Base-by-base conservation (phyloP, 2,888 invertebrate species). In the Linnaemya vulpina region DNA sequence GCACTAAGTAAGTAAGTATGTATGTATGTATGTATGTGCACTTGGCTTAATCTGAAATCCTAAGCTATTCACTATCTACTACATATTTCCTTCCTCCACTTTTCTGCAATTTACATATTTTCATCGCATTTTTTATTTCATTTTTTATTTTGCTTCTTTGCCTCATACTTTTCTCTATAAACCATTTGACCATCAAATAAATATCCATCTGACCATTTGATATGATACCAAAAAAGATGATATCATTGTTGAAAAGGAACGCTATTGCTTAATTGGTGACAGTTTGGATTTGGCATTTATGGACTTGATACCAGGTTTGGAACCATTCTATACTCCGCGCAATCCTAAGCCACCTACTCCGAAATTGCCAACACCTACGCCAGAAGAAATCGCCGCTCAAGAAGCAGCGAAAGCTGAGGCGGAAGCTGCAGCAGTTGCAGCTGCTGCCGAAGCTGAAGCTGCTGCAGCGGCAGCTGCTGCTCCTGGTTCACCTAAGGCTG, bases 231-330 rank as follows among this genome's bases (percentile, higher is more conserved):
- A 84, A 73, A n/a, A 86, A 96, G 97, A 97, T 95, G 96, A 97
- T 92, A 94, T 96, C 93, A 96, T 97, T 94, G 94, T 93, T 92
- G 96, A 96, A 93, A 98, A 96, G 94, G 98, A 98, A 94, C 96
- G 95, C 93, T 98, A 95, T 95, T 98, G 97, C 94, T 95, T 96
- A 92, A 96, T 98, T 93, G 96, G 97, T 90, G 96, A 98, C 93
- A 98, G 97, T 94, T 95, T 98, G 94, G 98, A 98, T 94, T 95
- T 96, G 93, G 98, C 98, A 89, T 97, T 98, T 94, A 95, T 97
- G 92, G 98, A 97, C 93, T 94, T 95, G 90, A 94, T 95, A 91
- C 94, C 94, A 77, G 94, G 94, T 87, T 93, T 94, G 87, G 94
- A 94, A 89, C 93, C 94, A 74, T 91, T 91, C 89, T 93, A 91